Evolutionary conservation across 2,797 vertebrate genomes (phyloP).

Genomic region (Alfaro cultratus): DNA sequence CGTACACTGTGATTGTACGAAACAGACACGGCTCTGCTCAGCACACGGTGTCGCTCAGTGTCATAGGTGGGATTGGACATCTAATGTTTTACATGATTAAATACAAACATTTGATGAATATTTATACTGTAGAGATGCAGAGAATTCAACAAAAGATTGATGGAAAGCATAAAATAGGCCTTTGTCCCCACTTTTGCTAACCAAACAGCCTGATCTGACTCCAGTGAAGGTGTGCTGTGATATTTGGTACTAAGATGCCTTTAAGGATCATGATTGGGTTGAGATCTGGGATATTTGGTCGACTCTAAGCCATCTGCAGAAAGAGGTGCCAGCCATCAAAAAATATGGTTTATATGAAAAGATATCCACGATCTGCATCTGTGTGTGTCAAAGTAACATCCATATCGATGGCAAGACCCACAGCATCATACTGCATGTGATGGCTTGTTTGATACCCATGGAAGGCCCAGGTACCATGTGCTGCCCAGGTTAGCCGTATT

Average conservation of each 20-base stretch:
- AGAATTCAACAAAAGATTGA: neutral
- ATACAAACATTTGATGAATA: neutral
- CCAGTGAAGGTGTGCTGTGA: neutral
- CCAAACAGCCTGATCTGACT: neutral
- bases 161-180: neutral
- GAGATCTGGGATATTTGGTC: neutral
- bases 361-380: neutral
- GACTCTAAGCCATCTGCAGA: neutral
- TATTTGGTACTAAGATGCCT: neutral
- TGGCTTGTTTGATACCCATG: neutral
- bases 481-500: neutral
- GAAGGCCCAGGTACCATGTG: neutral
- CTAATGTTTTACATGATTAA: neutral
- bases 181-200: neutral
- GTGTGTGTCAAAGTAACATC: neutral
- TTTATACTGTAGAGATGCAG: neutral
- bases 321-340: neutral
- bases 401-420: neutral
- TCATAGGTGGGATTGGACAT: conserved; percentile 66
- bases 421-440: neutral
- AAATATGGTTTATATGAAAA: neutral
- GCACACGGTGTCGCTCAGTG: conserved; percentile 69
- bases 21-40: conserved; percentile 67
- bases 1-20: conserved; percentile 73
- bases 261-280: neutral